phyloP scores from a whole-genome alignment of 2,888 invertebrate genomes.

The Morpho deidamia region DNA sequence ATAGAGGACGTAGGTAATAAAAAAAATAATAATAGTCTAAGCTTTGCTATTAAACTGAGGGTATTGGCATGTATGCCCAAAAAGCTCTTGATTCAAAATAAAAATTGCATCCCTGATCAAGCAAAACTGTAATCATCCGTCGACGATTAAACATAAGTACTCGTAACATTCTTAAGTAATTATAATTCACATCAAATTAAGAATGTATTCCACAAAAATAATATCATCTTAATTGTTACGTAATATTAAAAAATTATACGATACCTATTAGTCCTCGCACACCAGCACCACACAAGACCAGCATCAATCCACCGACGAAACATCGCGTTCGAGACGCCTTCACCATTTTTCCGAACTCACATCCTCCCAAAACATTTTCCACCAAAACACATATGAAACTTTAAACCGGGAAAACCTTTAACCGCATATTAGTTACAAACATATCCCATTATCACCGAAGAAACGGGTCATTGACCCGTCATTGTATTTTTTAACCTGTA shows the following conservation, averaged over 20 bases:
- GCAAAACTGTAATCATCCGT: no score
- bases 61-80: no score
- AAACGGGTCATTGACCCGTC: constrained; percentile 41
- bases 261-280: constrained; percentile 66
- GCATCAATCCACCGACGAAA: constrained; percentile 55
- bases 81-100: no score
- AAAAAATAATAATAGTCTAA: no score
- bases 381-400: constrained; percentile 34
- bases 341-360: constrained; percentile 70
- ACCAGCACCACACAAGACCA: constrained; percentile 38
- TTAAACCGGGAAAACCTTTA: constrained; percentile 35
- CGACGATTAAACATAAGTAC: no score
- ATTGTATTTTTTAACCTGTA: constrained; percentile 40
- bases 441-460: constrained; percentile 43
- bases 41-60: no score
- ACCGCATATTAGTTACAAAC: constrained; percentile 43
- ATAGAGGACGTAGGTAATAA: no score
- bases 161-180: no score
- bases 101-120: no score
- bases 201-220: no score
- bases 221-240: neutral
- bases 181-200: no score
- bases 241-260: constrained; percentile 14
- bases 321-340: constrained; percentile 54
- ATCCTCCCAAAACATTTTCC: constrained; percentile 58